phyloP scores from a whole-genome alignment of 2,113 vertebrate species.

The Amazona guildingii region DNA sequence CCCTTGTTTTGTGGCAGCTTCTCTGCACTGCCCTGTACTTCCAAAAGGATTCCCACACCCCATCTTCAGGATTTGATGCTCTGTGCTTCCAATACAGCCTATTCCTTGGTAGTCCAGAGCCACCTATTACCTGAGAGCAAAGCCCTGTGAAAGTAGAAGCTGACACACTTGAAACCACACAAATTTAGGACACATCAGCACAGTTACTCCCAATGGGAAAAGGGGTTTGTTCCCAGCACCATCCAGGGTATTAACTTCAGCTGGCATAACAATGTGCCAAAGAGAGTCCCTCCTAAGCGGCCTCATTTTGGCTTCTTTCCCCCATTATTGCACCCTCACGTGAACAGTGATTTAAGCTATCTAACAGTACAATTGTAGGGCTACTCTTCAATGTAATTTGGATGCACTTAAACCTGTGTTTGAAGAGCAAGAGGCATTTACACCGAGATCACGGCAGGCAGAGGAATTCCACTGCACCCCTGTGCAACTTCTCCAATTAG shows the following conservation, averaged over 20 bases:
- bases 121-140: background rate
- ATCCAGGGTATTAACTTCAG: background rate
- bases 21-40: background rate
- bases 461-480: background rate
- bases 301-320: background rate
- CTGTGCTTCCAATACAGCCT: background rate
- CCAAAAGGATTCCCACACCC: background rate
- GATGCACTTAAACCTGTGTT: background rate
- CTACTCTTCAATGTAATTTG: background rate
- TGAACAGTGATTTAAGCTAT: background rate
- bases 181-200: background rate
- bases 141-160: background rate
- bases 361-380: background rate
- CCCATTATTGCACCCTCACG: background rate
- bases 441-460: background rate
- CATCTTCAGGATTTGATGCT: background rate
- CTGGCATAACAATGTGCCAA: background rate
- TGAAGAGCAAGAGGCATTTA: background rate
- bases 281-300: rapidly evolving
- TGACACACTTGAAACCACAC: background rate
- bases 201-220: background rate
- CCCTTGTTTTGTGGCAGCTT: background rate
- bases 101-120: background rate
- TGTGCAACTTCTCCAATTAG: background rate
- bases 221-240: background rate